Evolutionary conservation across 2,113 vertebrate genomes (phyloP).

Genomic region (Gavia stellata): DNA sequence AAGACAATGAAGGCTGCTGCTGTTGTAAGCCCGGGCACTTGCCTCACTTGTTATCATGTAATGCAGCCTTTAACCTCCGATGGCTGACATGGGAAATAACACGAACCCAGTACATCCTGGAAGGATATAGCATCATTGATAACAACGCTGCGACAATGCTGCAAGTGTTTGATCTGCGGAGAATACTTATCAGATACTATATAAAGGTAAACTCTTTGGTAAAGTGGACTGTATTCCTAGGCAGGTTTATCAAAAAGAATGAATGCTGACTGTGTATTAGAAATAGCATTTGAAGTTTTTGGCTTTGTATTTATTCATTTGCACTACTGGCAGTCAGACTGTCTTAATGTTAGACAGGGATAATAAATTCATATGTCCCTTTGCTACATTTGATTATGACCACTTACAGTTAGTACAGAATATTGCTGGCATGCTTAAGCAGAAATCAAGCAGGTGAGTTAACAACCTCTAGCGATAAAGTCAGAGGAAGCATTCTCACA

Average conservation of each 20-base stretch:
- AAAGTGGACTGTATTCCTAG: background rate
- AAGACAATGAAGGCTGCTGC: conserved; percentile 92
- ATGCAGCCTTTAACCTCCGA: conserved; percentile 92
- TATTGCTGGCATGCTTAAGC: background rate
- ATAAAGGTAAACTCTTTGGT: conserved; percentile 79
- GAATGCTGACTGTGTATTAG: background rate
- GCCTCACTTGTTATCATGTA: conserved; percentile 92
- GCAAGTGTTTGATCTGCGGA: conserved; percentile 94
- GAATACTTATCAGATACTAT: conserved; percentile 92
- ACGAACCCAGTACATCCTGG: conserved; percentile 91
- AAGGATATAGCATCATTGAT: conserved; percentile 95
- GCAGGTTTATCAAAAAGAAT: background rate
- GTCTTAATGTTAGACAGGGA: background rate
- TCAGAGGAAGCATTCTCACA: background rate
- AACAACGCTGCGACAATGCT: conserved; percentile 97
- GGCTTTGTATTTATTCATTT: background rate
- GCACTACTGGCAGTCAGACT: background rate
- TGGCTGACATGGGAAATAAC: conserved; percentile 98
- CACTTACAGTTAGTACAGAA: background rate
- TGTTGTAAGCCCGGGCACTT: conserved; percentile 91
- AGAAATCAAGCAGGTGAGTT: background rate
- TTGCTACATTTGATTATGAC: background rate
- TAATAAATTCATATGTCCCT: background rate
- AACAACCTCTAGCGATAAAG: background rate
- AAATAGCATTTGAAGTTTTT: background rate